A percentile compares a stretch with the other conserved stretches of the same genome.
Evolutionary conservation across 2,797 vertebrate species (phyloP).

Genomic region (Coendou prehensilis): DNA sequence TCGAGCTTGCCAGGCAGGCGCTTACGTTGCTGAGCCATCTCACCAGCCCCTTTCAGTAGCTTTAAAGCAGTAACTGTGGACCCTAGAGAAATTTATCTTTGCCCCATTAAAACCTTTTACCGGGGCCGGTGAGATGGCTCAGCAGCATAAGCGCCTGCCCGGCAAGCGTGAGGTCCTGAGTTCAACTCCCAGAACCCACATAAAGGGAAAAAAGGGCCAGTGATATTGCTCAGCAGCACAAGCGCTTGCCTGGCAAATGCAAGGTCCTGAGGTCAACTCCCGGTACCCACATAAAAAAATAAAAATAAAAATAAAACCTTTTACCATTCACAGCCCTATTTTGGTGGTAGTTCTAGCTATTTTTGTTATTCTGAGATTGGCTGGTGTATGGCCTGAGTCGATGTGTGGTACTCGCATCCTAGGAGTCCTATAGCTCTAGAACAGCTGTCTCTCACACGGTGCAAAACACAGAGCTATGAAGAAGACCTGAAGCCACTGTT

Average conservation of each 20-base stretch:
- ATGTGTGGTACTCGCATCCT: background rate
- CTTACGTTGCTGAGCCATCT: too few species aligned
- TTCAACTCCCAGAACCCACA: too few species aligned
- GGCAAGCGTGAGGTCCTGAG: too few species aligned
- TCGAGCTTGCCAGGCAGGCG: too few species aligned
- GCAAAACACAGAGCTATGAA: background rate
- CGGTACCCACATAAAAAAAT: too few species aligned
- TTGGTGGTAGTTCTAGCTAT: background rate
- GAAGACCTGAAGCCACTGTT: background rate
- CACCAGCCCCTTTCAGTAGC: background rate
- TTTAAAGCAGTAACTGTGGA: background rate
- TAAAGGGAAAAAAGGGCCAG: too few species aligned
- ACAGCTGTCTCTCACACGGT: accelerated
- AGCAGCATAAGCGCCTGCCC: too few species aligned
- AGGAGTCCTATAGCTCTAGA: accelerated
- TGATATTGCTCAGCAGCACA: too few species aligned
- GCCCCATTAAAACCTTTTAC: background rate
- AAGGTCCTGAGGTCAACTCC: too few species aligned
- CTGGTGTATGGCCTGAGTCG: accelerated
- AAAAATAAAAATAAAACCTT: too few species aligned
- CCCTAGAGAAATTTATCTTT: background rate
- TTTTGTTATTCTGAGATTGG: background rate
- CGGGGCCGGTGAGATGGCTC: too few species aligned
- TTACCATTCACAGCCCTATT: background rate
- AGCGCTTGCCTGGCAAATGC: too few species aligned